A percentile compares a stretch with the other conserved stretches of the same genome.
These are phyloP conservation scores for Drosophila picticornis DNA, from an alignment of 2,888 invertebrate genomes.

Conservation along the genomic window DNA sequence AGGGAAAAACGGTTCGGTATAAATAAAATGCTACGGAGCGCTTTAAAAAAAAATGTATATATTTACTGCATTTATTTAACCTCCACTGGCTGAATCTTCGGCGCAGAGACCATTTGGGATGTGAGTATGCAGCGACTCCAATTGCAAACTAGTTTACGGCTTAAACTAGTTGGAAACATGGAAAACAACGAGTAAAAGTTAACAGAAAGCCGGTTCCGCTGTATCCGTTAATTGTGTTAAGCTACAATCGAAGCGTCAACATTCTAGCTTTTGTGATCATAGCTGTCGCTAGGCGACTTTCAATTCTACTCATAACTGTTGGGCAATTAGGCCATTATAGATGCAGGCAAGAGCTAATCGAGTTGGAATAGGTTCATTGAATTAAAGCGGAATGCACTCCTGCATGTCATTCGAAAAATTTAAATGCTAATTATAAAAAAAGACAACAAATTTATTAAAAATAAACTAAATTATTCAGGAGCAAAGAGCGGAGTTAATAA, in stretches of 20 bases:
- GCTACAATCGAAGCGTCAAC: neutral
- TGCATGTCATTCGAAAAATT: slow-evolving; percentile 1
- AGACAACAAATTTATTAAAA: slow-evolving; percentile 6
- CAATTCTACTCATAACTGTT: neutral
- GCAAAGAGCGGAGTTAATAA: slow-evolving; percentile 16
- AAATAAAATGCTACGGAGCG: slow-evolving; percentile 42
- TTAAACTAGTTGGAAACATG: slow-evolving; percentile 43
- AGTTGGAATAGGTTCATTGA: neutral
- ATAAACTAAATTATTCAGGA: slow-evolving; percentile 10
- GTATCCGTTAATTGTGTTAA: neutral
- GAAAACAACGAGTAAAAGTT: slow-evolving; percentile 34
- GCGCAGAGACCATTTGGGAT: slow-evolving; percentile 4
- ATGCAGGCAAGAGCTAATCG: neutral
- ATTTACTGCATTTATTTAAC: slow-evolving; percentile 1
- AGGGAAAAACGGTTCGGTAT: slow-evolving; percentile 35
- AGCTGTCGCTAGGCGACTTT: neutral
- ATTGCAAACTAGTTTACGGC: slow-evolving; percentile 44
- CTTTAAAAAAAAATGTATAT: slow-evolving; percentile 16
- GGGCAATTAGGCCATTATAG: neutral
- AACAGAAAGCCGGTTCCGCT: slow-evolving; percentile 24
- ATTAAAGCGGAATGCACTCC: neutral
- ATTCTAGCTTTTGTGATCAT: slow-evolving; percentile 7
- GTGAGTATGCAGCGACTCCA: slow-evolving; percentile 2
- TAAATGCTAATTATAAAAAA: neutral
- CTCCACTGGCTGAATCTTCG: neutral